phyloP scores from a whole-genome alignment of 1,140 invertebrate genomes.

The Drosophila kikkawai region DNA sequence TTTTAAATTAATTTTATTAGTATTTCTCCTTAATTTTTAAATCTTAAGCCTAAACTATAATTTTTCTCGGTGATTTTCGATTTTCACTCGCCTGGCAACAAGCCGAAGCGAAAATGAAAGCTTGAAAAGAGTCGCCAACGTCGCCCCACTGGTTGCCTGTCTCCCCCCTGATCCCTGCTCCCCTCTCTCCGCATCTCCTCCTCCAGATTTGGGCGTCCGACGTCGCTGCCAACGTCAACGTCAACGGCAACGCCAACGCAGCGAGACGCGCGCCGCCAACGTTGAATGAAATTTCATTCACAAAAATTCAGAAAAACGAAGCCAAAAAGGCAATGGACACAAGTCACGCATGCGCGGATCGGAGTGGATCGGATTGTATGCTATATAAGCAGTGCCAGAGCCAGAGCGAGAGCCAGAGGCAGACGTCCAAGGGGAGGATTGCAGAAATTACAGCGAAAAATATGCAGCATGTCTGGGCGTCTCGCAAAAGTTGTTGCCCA shows the following conservation, averaged over 20 bases:
- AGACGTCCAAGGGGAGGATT: constrained; percentile 11
- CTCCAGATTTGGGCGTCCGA: constrained; percentile 51
- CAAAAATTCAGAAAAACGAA: constrained; percentile 74
- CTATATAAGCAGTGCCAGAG: constrained; percentile 1
- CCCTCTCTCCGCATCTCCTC: constrained; percentile 16
- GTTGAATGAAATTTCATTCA: constrained; percentile 82
- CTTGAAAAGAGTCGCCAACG: constrained; percentile 37
- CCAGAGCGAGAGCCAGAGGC: constrained; percentile 1
- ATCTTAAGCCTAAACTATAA: not conserved
- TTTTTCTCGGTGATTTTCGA: constrained; percentile 9
- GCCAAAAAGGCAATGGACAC: constrained; percentile 79
- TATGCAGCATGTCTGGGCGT: constrained; percentile 58
- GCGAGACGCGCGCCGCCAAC: constrained; percentile 63
- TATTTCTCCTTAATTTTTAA: not conserved
- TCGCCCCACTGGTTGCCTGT: constrained; percentile 7
- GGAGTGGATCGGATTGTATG: constrained; percentile 21
- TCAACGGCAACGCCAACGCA: constrained; percentile 58
- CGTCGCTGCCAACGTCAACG: constrained; percentile 19
- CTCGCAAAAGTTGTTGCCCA: constrained; percentile 43
- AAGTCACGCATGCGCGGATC: constrained; percentile 77
- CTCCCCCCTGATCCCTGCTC: too few species aligned
- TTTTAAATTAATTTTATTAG: not conserved
- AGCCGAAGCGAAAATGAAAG: constrained; percentile 57
- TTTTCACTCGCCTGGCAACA: constrained; percentile 78
- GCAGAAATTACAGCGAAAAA: constrained; percentile 64